These are phyloP conservation scores for Odontesthes bonariensis DNA, from an alignment of 2,113 vertebrate genomes.

Conservation along the genomic window DNA sequence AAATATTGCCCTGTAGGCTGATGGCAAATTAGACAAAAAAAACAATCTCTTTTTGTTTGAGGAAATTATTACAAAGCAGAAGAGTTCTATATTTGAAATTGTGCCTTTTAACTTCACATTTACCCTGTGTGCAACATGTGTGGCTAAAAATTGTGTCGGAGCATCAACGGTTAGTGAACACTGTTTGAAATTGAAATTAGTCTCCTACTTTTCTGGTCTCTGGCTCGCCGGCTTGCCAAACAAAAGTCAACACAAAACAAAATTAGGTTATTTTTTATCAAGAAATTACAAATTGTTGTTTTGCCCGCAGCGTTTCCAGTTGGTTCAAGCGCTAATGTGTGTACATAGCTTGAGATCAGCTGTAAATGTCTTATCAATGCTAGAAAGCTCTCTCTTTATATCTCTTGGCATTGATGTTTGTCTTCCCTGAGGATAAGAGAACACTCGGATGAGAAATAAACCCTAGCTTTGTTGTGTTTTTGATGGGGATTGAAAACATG, in stretches of 20 bases:
- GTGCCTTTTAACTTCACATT: too few relatives aligned
- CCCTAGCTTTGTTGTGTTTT: slow-evolving; percentile 8
- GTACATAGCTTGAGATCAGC: neutral
- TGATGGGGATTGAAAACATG: slow-evolving; percentile 32
- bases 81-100: neutral
- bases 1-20: too few relatives aligned
- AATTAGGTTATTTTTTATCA: neutral
- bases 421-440: slow-evolving; percentile 2
- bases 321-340: neutral
- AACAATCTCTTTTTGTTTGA: too few relatives aligned
- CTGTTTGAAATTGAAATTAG: neutral
- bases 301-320: neutral
- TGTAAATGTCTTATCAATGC: slow-evolving; percentile 10
- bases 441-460: slow-evolving; percentile 11
- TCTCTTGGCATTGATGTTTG: slow-evolving; percentile 13
- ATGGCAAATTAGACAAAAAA: too few relatives aligned
- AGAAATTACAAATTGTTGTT: neutral
- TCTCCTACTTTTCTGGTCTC: neutral
- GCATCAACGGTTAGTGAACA: neutral
- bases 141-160: neutral
- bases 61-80: neutral
- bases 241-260: neutral
- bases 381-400: neutral
- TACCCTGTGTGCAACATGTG: too few relatives aligned
- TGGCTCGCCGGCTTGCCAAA: neutral